These are phyloP conservation scores for Cryptocephalus moraei DNA, from an alignment of 2,888 invertebrate genomes.

Conservation along the genomic window DNA sequence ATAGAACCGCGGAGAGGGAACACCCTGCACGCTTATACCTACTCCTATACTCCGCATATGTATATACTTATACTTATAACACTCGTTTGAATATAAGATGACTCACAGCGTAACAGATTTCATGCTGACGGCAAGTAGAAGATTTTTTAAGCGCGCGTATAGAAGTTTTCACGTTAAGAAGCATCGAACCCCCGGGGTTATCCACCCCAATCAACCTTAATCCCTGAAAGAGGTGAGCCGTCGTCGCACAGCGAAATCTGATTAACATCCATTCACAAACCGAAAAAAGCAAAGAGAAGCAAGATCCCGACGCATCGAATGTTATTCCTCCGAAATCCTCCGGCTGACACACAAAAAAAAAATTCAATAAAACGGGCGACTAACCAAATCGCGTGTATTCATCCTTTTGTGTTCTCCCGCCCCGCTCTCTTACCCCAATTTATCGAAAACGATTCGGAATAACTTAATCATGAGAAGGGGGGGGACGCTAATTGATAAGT, in stretches of 20 bases:
- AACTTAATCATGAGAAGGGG: conserved; percentile 1
- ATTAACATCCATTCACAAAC: not conserved
- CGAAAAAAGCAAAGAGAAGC: too few species aligned
- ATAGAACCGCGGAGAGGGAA: too few species aligned
- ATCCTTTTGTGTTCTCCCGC: not conserved
- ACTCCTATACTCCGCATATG: too few species aligned
- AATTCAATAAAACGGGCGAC: conserved; percentile 2
- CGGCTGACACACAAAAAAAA: not conserved
- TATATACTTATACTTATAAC: too few species aligned
- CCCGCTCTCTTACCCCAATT: not conserved
- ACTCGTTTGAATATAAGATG: too few species aligned
- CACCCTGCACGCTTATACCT: too few species aligned
- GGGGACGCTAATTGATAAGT: conserved; percentile 1
- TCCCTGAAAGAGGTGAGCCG: not conserved
- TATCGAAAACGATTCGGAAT: not conserved
- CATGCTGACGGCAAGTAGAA: too few species aligned
- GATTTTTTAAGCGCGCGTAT: too few species aligned
- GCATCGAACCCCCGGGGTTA: too few species aligned
- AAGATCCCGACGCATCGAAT: not conserved
- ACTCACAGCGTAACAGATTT: too few species aligned
- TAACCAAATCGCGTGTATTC: conserved; percentile 2
- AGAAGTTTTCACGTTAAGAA: too few species aligned
- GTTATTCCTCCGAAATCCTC: not conserved
- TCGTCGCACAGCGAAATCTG: not conserved
- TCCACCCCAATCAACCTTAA: too few species aligned